A percentile compares a stretch with the other conserved stretches of the same genome.
Evolutionary conservation across 2,113 vertebrate species (phyloP).

Genomic region (Psittacus erithacus): DNA sequence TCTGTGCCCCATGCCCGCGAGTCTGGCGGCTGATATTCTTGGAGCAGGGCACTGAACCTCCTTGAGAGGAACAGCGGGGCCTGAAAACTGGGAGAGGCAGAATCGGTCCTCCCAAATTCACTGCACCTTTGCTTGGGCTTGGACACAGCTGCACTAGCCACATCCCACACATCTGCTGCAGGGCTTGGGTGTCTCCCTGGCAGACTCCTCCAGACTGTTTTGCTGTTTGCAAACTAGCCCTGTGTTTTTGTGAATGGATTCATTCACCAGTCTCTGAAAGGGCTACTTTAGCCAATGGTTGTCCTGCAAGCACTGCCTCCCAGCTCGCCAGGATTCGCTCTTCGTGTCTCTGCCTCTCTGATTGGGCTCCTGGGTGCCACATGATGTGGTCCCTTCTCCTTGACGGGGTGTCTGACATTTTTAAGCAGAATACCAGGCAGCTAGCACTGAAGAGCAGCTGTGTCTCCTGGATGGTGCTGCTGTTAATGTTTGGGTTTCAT

Average conservation of each 20-base stretch:
- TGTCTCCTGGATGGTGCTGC: not conserved
- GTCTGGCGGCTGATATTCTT: not conserved
- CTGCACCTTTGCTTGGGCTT: not conserved
- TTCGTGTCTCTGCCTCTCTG: not conserved
- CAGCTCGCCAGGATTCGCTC: not conserved
- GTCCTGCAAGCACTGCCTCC: not conserved
- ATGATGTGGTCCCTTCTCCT: not conserved
- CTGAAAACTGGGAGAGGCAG: not conserved
- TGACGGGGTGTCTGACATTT: not conserved
- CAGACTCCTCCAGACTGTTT: not conserved
- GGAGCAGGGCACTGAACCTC: not conserved
- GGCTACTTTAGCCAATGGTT: constrained; percentile 26
- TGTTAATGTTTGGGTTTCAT: not conserved
- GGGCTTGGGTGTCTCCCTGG: not conserved
- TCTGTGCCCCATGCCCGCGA: rapidly evolving
- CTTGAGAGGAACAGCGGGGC: rapidly evolving
- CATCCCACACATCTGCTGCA: not conserved
- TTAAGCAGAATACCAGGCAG: not conserved
- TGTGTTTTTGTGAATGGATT: constrained; percentile 48
- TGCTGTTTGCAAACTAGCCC: constrained; percentile 10
- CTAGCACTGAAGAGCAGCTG: not conserved
- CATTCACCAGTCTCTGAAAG: constrained; percentile 11
- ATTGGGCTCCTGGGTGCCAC: not conserved
- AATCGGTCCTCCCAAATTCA: not conserved
- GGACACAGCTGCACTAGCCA: not conserved